A percentile compares a stretch with the other conserved stretches of the same genome.
These are phyloP conservation scores for Sprattus sprattus DNA, from an alignment of 2,113 vertebrate species.

Conservation along the genomic window DNA sequence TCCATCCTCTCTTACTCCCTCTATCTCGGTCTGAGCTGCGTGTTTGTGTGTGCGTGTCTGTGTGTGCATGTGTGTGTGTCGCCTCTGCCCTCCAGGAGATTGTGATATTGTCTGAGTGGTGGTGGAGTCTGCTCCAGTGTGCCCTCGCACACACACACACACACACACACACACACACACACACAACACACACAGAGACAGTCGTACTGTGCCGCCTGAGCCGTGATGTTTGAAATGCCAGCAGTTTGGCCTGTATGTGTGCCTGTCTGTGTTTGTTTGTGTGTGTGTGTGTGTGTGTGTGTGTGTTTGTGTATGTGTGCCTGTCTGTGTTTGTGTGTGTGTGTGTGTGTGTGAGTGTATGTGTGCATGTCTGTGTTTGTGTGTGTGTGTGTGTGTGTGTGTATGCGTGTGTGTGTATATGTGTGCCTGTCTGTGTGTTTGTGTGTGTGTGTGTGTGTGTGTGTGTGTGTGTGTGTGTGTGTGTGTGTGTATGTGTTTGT, in stretches of 20 bases:
- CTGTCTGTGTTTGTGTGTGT: background rate
- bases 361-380: too few species aligned
- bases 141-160: constrained; percentile 31
- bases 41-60: background rate
- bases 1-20: constrained; percentile 41
- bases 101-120: constrained; percentile 70
- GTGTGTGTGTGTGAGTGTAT: constrained; percentile 35
- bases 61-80: background rate
- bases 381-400: constrained; percentile 73
- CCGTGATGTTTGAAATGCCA: constrained; percentile 50
- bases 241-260: constrained; percentile 54
- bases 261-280: background rate
- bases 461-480: background rate
- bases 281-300: background rate
- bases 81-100: constrained; percentile 51
- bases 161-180: constrained; percentile 17
- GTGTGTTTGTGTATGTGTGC: background rate
- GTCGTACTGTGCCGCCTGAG: constrained; percentile 38
- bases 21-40: constrained; percentile 4
- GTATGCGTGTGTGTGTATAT: constrained; percentile 24
- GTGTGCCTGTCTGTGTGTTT: background rate
- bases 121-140: constrained; percentile 64
- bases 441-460: background rate
- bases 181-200: constrained; percentile 44
- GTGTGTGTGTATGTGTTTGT: constrained; percentile 64